Base-by-base conservation (phyloP, 2,888 invertebrate genomes). In the Flexamia atlantica region DNA sequence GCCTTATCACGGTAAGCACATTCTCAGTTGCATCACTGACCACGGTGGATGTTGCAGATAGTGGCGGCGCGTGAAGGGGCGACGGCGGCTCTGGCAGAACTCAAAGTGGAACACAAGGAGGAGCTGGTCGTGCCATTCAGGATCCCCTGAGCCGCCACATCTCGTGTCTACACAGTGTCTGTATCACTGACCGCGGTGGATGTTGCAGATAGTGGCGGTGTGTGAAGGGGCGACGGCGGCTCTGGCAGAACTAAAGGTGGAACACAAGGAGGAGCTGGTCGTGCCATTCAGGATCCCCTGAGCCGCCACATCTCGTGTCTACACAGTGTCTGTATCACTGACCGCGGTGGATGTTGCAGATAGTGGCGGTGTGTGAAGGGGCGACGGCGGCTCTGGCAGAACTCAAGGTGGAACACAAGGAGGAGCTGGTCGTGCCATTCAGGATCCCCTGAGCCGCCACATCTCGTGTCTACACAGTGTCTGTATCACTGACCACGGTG, bases 401-500 rank as follows among this genome's bases (percentile, higher is more conserved):
- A 86, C 93, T 97, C n/a, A 94, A 94, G 89, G 95, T 97, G 83
- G 95, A 96, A 88, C 97, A 97, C 89, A 96, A 95, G 89, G 97
- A 97, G 90, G 97, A 97, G 88, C 91, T 97, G 88, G 97, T 97
- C 85, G 97, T 97, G 82, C 96, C 97, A 12, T 97, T 97, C 92
- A 92, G 94, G 89, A 95, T 96, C 86, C 94, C 95, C 86, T 95
- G 93, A 92, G 32, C 14, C n/a, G 20, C 20, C 9, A 3, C 57
- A n/a, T n/a, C 57, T 23, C 14, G 46, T 32, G 17, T 30, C 1
- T 30, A 28, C 10, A 80, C 20, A 82, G 36, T 57, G 28, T 32
- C 36, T 81, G 25, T 32, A 57, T 81, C 40, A n/a, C n/a, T 57
- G 25, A 36, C 36, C 36, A 36, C 9, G 4, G 36, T 36, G 36